phyloP scores from a whole-genome alignment of 2,888 invertebrate genomes.

The Conus canariensis region DNA sequence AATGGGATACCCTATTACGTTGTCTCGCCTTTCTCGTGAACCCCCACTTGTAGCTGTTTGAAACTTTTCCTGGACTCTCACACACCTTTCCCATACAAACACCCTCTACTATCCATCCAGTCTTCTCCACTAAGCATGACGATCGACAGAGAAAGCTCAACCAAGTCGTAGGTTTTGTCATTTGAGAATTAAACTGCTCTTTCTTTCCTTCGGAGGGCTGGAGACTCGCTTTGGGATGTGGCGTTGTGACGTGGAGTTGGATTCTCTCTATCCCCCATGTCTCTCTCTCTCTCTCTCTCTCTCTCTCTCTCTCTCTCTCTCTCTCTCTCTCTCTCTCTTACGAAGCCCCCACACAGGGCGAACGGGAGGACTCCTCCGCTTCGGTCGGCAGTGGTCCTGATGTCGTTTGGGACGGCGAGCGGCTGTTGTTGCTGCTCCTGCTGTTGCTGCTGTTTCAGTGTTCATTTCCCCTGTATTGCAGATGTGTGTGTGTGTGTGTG shows the following conservation, averaged over 20 bases:
- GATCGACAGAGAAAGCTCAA: not conserved
- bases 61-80: not conserved
- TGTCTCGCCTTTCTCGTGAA: not conserved
- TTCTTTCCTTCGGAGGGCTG: not conserved
- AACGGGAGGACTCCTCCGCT: no score
- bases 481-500: no score
- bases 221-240: constrained; percentile 1
- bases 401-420: no score
- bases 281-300: not conserved
- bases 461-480: no score
- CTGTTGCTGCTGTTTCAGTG: no score
- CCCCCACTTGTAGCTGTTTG: not conserved
- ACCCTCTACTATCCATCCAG: not conserved
- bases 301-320: constrained; percentile 11
- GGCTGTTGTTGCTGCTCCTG: no score
- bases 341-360: no score
- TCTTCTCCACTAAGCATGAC: not conserved
- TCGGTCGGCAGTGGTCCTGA: no score
- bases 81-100: not conserved
- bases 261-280: not conserved
- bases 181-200: not conserved
- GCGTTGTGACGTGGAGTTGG: not conserved
- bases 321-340: no score
- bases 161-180: not conserved
- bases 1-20: not conserved